These are phyloP conservation scores for Sycobia sp. DNA, from an alignment of 1,140 invertebrate genomes.

Conservation along the genomic window DNA sequence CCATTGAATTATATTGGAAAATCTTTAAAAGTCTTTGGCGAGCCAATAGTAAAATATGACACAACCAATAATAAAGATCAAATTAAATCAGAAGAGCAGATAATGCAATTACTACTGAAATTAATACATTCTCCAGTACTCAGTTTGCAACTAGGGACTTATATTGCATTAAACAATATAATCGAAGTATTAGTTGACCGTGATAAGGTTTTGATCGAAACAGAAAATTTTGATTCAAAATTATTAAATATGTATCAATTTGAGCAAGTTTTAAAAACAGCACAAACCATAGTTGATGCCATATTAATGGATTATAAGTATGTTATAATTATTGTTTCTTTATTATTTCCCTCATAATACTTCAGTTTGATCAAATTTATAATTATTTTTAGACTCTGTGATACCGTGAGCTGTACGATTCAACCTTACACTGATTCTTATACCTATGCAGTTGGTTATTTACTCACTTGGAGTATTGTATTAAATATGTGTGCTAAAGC, in stretches of 20 bases:
- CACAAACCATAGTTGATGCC: slow-evolving; percentile 61
- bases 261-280: slow-evolving; percentile 59
- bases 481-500: slow-evolving; percentile 72
- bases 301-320: slow-evolving; percentile 66
- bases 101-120: slow-evolving; percentile 50
- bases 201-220: slow-evolving; percentile 51
- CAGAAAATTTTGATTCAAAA: slow-evolving; percentile 57
- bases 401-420: slow-evolving; percentile 65
- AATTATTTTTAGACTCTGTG: slow-evolving; percentile 62
- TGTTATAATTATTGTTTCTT: slow-evolving; percentile 36
- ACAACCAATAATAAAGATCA: slow-evolving; percentile 15
- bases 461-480: slow-evolving; percentile 76
- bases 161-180: slow-evolving; percentile 55
- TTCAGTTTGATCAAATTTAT: slow-evolving; percentile 8
- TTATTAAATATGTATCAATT: slow-evolving; percentile 57
- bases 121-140: slow-evolving; percentile 50
- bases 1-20: slow-evolving; percentile 48
- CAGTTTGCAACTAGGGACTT: slow-evolving; percentile 60
- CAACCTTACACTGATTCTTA: slow-evolving; percentile 68
- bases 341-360: not conserved
- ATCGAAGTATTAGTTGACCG: slow-evolving; percentile 54
- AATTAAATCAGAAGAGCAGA: slow-evolving; percentile 36
- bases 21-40: slow-evolving; percentile 49
- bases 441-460: slow-evolving; percentile 69
- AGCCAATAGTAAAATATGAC: slow-evolving; percentile 43